These are phyloP conservation scores for Cydia strobilella DNA, from an alignment of 1,140 invertebrate species.

Conservation along the genomic window DNA sequence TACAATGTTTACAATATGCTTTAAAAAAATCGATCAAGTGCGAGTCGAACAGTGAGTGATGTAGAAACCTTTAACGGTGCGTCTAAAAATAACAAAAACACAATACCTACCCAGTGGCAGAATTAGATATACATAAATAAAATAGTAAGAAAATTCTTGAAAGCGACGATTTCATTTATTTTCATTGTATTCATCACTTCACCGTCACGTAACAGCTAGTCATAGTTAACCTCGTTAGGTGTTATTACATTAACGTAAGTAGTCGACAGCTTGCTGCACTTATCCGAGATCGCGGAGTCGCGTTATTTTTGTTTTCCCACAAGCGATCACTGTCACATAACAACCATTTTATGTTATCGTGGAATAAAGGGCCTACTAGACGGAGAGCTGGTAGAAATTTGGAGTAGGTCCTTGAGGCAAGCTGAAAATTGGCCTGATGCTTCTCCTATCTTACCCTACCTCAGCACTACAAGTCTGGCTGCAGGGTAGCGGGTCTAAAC, in stretches of 20 bases:
- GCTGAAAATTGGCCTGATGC: too few species aligned
- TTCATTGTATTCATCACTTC: neutral
- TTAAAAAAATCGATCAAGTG: too few species aligned
- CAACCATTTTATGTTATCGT: slow-evolving; percentile 2
- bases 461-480: too few species aligned
- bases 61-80: too few species aligned
- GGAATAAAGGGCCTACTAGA: neutral
- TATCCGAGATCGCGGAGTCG: neutral
- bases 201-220: slow-evolving; percentile 1
- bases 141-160: neutral
- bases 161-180: neutral
- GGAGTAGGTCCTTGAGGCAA: too few species aligned
- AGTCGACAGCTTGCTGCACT: slow-evolving; percentile 8
- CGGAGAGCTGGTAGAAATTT: too few species aligned
- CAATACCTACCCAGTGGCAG: too few species aligned
- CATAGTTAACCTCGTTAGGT: slow-evolving; percentile 9
- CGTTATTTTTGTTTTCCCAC: slow-evolving; percentile 5
- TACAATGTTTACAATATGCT: too few species aligned
- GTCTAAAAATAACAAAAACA: too few species aligned
- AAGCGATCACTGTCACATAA: neutral
- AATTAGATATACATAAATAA: neutral
- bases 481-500: too few species aligned
- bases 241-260: slow-evolving; percentile 19
- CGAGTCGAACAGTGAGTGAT: too few species aligned
- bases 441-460: too few species aligned